phyloP scores from a whole-genome alignment of 2,113 vertebrate species.

The Chiloscyllium plagiosum region DNA sequence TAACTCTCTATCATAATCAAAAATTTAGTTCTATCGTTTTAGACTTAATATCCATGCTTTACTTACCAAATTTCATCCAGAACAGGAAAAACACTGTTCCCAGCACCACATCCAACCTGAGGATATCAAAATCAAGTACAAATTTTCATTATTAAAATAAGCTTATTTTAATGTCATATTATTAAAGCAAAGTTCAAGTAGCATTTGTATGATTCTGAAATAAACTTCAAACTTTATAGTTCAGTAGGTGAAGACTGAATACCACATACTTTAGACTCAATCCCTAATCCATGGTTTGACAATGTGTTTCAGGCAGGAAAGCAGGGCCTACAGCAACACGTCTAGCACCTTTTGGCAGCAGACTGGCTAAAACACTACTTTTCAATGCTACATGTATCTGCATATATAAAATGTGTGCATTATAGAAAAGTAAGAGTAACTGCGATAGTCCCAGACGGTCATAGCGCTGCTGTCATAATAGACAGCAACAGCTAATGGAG shows the following conservation, averaged over 20 bases:
- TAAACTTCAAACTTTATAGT: background rate
- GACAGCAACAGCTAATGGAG: too few relatives aligned
- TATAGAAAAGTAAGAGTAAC: background rate
- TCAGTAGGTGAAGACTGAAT: background rate
- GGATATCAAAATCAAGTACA: constrained; percentile 41
- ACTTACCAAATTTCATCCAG: constrained; percentile 67
- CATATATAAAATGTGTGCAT: background rate
- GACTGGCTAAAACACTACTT: background rate
- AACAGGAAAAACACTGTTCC: constrained; percentile 87
- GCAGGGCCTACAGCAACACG: background rate
- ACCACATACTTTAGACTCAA: background rate
- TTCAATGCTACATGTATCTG: background rate
- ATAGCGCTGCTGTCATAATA: too few relatives aligned
- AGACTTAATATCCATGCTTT: constrained; percentile 40
- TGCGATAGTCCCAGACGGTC: too few relatives aligned
- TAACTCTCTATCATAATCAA: background rate
- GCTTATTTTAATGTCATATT: background rate
- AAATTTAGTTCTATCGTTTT: background rate
- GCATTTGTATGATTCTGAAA: background rate
- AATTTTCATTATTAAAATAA: background rate
- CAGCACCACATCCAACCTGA: constrained; percentile 85
- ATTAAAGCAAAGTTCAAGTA: background rate
- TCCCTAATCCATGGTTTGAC: background rate
- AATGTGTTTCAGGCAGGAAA: background rate
- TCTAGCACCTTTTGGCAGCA: background rate